These are phyloP conservation scores for Malaclemys terrapin DNA, from an alignment of 2,113 vertebrate species.

Conservation along the genomic window DNA sequence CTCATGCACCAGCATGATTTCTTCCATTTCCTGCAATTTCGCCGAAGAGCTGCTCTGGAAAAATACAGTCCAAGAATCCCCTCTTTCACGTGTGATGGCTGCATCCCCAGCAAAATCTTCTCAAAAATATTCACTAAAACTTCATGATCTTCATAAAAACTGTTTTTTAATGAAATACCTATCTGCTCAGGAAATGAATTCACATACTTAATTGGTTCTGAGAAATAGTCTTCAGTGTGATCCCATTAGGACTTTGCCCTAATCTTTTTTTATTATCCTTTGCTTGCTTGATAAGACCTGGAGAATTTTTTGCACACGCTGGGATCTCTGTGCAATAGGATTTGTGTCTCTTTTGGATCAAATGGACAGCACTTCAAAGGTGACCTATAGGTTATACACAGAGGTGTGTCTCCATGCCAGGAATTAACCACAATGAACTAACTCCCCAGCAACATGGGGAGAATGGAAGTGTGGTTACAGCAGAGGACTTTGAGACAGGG, in stretches of 20 bases:
- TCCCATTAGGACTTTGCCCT: conserved; percentile 50
- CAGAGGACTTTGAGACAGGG: not conserved
- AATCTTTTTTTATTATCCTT: conserved; percentile 45
- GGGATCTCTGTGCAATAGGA: not conserved
- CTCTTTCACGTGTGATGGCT: not conserved
- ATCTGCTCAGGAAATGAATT: conserved; percentile 57
- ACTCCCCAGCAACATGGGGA: not conserved
- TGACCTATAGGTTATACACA: conserved; percentile 27
- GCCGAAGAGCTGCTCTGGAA: not conserved
- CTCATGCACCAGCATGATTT: not conserved
- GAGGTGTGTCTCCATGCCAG: conserved; percentile 55
- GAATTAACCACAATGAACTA: not conserved
- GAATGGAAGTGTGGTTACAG: not conserved
- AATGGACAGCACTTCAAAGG: not conserved
- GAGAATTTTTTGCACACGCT: not conserved
- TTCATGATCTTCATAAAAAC: conserved; percentile 8
- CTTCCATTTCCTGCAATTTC: not conserved
- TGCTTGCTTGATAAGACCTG: conserved; percentile 10
- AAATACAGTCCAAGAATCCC: not conserved
- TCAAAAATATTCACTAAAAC: not conserved
- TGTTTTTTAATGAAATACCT: conserved; percentile 47
- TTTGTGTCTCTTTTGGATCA: conserved; percentile 2
- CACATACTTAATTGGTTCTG: conserved; percentile 61
- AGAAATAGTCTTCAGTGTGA: conserved; percentile 49
- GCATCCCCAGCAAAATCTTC: not conserved